These are phyloP conservation scores for Chaenogobius annularis DNA, from an alignment of 2,113 vertebrate genomes.

Conservation along the genomic window DNA sequence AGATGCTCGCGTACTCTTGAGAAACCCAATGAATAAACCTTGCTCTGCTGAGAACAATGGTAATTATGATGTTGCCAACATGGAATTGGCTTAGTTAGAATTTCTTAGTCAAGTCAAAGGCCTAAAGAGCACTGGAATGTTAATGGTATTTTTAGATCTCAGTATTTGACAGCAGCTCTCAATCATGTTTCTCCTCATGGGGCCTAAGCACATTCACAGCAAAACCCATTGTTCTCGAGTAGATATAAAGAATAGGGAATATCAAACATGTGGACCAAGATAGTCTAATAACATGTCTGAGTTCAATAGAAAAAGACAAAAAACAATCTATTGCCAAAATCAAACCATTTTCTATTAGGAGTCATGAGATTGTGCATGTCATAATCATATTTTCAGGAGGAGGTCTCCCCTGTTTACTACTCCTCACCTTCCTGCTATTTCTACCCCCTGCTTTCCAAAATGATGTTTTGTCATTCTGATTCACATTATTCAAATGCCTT, in stretches of 20 bases:
- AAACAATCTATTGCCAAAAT: neutral
- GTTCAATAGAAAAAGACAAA: neutral
- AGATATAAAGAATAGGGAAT: neutral
- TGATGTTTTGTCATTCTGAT: conserved; percentile 65
- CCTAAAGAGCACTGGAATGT: neutral
- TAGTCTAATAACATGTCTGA: neutral
- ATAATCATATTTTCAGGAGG: conserved; percentile 3
- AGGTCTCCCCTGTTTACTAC: conserved; percentile 20
- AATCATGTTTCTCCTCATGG: neutral
- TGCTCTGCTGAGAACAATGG: neutral
- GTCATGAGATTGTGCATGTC: neutral
- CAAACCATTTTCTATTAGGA: neutral
- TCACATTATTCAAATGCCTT: conserved; percentile 67
- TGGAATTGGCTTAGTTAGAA: neutral
- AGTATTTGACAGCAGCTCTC: neutral
- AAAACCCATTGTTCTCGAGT: neutral
- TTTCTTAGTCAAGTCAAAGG: neutral
- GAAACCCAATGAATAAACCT: neutral
- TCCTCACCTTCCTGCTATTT: conserved; percentile 46
- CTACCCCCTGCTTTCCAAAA: conserved; percentile 49
- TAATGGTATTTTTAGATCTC: neutral
- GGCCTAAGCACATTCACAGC: neutral
- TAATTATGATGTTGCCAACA: neutral
- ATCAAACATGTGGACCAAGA: neutral
- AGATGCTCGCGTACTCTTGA: neutral